phyloP scores from a whole-genome alignment of 2,113 vertebrate species.

The Ailuropoda melanoleuca region DNA sequence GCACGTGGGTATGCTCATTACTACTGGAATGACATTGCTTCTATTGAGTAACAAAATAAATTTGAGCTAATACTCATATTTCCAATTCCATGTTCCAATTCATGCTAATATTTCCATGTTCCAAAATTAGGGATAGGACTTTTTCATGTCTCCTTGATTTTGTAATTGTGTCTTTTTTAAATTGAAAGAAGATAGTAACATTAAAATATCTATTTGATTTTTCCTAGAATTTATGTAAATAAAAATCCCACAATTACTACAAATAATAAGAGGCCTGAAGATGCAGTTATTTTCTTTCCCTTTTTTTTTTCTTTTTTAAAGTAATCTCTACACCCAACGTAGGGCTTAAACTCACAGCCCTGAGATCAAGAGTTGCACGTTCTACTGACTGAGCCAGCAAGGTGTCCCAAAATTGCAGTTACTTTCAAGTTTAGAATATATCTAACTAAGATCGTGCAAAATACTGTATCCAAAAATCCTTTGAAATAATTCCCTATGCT shows the following conservation, averaged over 20 bases:
- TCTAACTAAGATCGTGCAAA: background rate
- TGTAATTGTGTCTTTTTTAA: background rate
- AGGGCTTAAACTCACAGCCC: background rate
- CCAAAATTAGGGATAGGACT: background rate
- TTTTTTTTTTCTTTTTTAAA: background rate
- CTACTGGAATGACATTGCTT: background rate
- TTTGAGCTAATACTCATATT: background rate
- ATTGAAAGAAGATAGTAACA: background rate
- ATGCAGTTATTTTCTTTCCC: background rate
- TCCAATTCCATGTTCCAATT: background rate
- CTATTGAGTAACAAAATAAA: background rate
- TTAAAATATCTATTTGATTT: background rate
- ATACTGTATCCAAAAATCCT: background rate
- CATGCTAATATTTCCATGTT: background rate
- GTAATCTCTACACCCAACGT: background rate
- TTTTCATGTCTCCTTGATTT: background rate
- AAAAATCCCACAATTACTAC: background rate
- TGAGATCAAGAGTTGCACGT: background rate
- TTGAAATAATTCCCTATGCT: background rate
- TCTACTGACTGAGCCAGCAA: background rate
- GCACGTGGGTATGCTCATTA: background rate
- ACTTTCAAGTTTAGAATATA: background rate
- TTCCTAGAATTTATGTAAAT: background rate
- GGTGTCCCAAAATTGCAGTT: background rate
- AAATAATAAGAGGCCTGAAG: background rate